phyloP scores from a whole-genome alignment of 1,140 invertebrate species.

The Spodoptera frugiperda region DNA sequence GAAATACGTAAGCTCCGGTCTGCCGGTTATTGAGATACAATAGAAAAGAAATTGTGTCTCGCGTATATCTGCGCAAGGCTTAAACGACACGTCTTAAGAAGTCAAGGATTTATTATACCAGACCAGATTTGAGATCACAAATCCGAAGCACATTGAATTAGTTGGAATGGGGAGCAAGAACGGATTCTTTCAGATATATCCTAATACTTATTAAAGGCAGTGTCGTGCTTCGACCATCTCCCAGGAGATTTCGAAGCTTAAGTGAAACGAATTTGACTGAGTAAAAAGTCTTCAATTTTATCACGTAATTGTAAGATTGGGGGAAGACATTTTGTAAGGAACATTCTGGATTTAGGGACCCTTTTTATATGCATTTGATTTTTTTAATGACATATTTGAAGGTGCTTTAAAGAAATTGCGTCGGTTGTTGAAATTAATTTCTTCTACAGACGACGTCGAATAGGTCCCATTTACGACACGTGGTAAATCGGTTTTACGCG shows the following conservation, averaged over 20 bases:
- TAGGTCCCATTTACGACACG: not conserved
- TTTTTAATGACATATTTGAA: slow-evolving; percentile 38
- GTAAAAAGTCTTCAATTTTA: slow-evolving; percentile 64
- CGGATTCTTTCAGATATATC: slow-evolving; percentile 52
- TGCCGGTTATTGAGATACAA: no score
- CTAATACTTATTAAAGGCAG: slow-evolving; percentile 54
- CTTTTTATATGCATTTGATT: slow-evolving; percentile 45
- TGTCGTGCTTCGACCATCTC: slow-evolving; percentile 44
- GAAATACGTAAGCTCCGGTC: no score
- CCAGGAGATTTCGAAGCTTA: slow-evolving; percentile 58
- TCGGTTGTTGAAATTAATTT: slow-evolving; percentile 12
- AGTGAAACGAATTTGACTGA: slow-evolving; percentile 61
- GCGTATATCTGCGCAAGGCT: no score
- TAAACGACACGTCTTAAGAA: not conserved
- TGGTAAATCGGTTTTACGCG: not conserved
- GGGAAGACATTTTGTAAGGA: slow-evolving; percentile 25
- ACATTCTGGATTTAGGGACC: slow-evolving; percentile 38
- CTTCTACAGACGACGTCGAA: not conserved
- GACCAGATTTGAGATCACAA: slow-evolving; percentile 30
- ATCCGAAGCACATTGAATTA: slow-evolving; percentile 40
- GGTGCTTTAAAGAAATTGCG: slow-evolving; percentile 24
- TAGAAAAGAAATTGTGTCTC: no score
- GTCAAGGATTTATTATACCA: slow-evolving; percentile 23
- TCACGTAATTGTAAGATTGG: slow-evolving; percentile 64
- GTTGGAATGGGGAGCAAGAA: slow-evolving; percentile 13